These are phyloP conservation scores for Dipodomys merriami DNA, from an alignment of 2,113 vertebrate genomes.

Conservation along the genomic window DNA sequence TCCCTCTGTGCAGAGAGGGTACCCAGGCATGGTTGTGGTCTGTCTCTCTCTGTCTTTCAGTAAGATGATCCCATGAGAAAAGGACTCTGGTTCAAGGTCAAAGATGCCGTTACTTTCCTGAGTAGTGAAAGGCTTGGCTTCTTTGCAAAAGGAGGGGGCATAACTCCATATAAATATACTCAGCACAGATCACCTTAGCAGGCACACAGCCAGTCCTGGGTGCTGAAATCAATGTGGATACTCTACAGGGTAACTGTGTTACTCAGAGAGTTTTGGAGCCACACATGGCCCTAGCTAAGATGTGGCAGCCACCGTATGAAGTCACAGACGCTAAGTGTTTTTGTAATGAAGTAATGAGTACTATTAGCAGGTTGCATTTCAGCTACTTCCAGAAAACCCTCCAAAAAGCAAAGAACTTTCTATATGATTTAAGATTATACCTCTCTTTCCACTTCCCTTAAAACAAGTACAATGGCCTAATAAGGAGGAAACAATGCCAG, in stretches of 20 bases:
- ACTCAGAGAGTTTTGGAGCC: constrained; percentile 28
- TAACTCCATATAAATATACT: background rate
- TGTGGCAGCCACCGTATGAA: background rate
- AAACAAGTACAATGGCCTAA: constrained; percentile 57
- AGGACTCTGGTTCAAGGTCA: background rate
- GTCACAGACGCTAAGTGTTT: background rate
- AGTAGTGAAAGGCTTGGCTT: too few species aligned
- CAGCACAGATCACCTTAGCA: background rate
- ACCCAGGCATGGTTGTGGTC: background rate
- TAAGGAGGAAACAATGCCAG: constrained; percentile 29
- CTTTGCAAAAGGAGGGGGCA: fast-evolving
- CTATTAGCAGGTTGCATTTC: background rate
- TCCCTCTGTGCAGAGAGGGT: constrained; percentile 36
- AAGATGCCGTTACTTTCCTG: constrained; percentile 65
- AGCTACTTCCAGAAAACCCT: constrained; percentile 64
- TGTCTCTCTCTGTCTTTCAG: constrained; percentile 47
- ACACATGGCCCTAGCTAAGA: background rate
- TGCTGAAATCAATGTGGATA: background rate
- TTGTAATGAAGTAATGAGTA: background rate
- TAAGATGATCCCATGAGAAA: constrained; percentile 56
- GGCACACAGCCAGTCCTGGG: background rate
- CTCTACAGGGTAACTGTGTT: background rate
- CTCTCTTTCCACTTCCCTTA: constrained; percentile 27
- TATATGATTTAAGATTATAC: constrained; percentile 60
- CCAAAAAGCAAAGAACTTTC: constrained; percentile 71